Conservation (phyloP, 2,797 vertebrate species). For the Prunella strophiata region DNA sequence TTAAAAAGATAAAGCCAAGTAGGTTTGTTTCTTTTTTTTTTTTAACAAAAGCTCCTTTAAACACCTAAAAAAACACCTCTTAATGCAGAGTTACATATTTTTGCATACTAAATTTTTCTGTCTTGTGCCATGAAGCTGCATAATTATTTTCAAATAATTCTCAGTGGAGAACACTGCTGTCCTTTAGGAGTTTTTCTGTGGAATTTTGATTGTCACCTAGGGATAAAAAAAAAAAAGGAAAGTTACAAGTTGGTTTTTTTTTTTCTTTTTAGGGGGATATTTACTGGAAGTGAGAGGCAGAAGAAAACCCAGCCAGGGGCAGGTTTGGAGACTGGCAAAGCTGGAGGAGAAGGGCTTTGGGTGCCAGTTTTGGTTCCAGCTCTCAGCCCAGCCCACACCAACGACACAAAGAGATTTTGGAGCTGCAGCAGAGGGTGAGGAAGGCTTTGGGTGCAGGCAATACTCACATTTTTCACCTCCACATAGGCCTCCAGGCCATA, state of each 20-base stretch:
- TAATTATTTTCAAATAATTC: not conserved
- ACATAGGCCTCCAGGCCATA: slow-evolving; percentile 91
- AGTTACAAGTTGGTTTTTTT: not conserved
- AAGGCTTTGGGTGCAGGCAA: fast-evolving
- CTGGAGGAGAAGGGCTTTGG: not conserved
- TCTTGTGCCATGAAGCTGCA: not conserved
- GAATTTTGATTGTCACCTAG: slow-evolving; percentile 90
- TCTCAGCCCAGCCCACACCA: not conserved
- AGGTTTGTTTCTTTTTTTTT: not conserved
- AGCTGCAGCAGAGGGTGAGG: not conserved
- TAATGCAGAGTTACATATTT: fast-evolving
- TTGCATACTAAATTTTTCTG: not conserved
- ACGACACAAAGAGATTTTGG: fast-evolving
- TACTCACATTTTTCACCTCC: slow-evolving; percentile 93
- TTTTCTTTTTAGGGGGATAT: not conserved
- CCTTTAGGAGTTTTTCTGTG: slow-evolving; percentile 91
- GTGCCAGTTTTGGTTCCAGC: not conserved
- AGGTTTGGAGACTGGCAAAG: not conserved
- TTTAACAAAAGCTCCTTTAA: slow-evolving; percentile 18
- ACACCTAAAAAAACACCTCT: not conserved
- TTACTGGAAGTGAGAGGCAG: not conserved
- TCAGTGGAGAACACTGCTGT: fast-evolving
- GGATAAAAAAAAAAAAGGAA: not conserved
- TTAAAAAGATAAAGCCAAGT: slow-evolving; percentile 12
- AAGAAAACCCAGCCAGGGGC: not conserved